Base-by-base conservation (phyloP, 2,888 invertebrate genomes). In the Pedicia rivosa region DNA sequence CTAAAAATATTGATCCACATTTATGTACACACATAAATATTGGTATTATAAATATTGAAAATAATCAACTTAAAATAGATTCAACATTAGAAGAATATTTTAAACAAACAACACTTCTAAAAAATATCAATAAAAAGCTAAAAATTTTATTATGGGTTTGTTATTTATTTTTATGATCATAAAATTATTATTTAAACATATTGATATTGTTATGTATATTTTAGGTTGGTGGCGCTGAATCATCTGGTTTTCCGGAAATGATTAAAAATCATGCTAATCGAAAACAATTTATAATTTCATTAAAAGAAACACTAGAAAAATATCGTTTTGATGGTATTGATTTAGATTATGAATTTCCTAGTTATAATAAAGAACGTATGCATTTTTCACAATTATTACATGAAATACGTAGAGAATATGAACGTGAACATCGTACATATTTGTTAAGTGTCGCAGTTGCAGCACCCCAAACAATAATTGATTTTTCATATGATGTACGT, bases 281-380 rank as follows among this genome's bases (percentile, higher is more conserved):
- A 42, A 80, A 81, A 62, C 57, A 53, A 19, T 73, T 72, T 41
- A 66, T 72, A 12, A 63, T 57, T 43, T 72, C 72, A 0, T 48
- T 72, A 1, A 70, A 67, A 33, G 35, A 37, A 5, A 38, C 52
- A 3, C 38, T 57, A 53, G 64, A 50, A 44, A 47, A 45, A 3
- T 57, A 54, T 46, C 43, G 45, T 7, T 35, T 57, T 34, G 56
- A 57, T 43, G 56, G 56, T 22, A 50, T 59, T 35, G 60, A 87
- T 57, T 57, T 86, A 20, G 87, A 87, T 53, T 87, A 84, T 84
- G 90, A 90, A 54, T 90, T 87, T 56, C 88, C 88, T 2, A 76
- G 70, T 1, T 57, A 55, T 44, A 57, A 59, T 41, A 60, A 70
- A 16, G 76, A 84, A 50, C 68, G 72, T 38, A 71, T 74, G 53